Conservation (phyloP, 2,888 invertebrate genomes). For the Hyalella azteca region DNA sequence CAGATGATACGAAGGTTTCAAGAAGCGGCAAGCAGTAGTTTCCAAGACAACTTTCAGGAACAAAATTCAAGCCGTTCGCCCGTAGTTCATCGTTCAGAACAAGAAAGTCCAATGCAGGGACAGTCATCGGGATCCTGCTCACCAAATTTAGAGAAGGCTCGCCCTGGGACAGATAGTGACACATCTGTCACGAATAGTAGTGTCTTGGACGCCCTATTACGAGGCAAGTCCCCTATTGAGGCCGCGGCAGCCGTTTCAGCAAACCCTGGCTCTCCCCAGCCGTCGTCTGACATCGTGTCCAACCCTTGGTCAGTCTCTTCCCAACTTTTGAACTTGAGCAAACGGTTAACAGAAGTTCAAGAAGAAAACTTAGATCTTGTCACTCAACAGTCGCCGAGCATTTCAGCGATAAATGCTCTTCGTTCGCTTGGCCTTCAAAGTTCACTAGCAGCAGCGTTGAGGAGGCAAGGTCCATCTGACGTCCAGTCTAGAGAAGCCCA, state of each 20-base stretch:
- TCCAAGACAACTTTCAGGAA: neutral
- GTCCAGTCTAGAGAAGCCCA: conserved; percentile 3
- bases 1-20: conserved; percentile 57
- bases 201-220: conserved; percentile 50
- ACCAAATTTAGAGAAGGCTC: conserved; percentile 33
- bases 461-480: neutral
- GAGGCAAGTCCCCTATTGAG: conserved; percentile 42
- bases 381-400: neutral
- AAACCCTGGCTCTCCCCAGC: conserved; percentile 1
- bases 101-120: neutral
- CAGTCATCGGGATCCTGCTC: conserved; percentile 31
- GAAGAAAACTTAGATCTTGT: neutral
- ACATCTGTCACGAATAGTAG: conserved; percentile 45
- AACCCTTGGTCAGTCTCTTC: conserved; percentile 15
- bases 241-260: neutral
- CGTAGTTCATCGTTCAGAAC: neutral
- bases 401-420: conserved; percentile 21
- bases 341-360: neutral
- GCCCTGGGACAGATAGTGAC: conserved; percentile 33
- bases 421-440: conserved; percentile 1
- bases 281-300: neutral
- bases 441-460: neutral
- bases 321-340: conserved; percentile 17
- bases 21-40: conserved; percentile 47
- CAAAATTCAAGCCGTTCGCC: neutral